These are phyloP conservation scores for Sycophaga agraensis DNA, from an alignment of 1,140 invertebrate species.

Conservation along the genomic window DNA sequence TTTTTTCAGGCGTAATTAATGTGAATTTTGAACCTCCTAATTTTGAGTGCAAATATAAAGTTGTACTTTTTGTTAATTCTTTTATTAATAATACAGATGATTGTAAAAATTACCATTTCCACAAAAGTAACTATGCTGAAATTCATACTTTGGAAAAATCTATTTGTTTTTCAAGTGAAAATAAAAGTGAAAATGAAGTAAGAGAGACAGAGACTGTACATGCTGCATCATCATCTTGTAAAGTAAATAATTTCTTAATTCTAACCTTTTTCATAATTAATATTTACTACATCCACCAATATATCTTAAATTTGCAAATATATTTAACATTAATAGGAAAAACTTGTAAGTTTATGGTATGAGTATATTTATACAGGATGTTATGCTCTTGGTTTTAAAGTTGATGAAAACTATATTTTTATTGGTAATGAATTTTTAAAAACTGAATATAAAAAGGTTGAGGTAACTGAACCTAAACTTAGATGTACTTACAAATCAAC, in stretches of 20 bases:
- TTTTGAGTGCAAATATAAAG: slow-evolving; percentile 26
- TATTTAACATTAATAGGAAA: slow-evolving; percentile 7
- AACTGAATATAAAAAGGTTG: slow-evolving; percentile 31
- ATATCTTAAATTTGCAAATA: slow-evolving; percentile 10
- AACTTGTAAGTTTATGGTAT: slow-evolving; percentile 26
- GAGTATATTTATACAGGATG: slow-evolving; percentile 36
- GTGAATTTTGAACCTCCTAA: slow-evolving; percentile 27
- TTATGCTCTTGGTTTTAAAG: slow-evolving; percentile 34
- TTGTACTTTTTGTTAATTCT: slow-evolving; percentile 32
- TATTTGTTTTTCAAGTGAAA: slow-evolving; percentile 24
- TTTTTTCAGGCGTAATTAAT: slow-evolving; percentile 29
- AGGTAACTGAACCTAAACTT: slow-evolving; percentile 30
- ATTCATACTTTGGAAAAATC: slow-evolving; percentile 31
- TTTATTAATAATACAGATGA: slow-evolving; percentile 29
- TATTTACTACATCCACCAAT: too few relatives aligned
- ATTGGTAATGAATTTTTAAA: slow-evolving; percentile 27
- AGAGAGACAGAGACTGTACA: slow-evolving; percentile 6
- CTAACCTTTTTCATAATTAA: neutral
- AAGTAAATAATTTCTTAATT: slow-evolving; percentile 16
- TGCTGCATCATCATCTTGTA: slow-evolving; percentile 9
- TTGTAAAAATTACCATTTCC: slow-evolving; percentile 31
- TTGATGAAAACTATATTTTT: slow-evolving; percentile 25
- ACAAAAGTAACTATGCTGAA: slow-evolving; percentile 23
- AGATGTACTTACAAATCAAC: slow-evolving; percentile 31
- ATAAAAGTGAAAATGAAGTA: slow-evolving; percentile 5